phyloP scores from a whole-genome alignment of 2,797 vertebrate species.

The Ambastaia sidthimunki region DNA sequence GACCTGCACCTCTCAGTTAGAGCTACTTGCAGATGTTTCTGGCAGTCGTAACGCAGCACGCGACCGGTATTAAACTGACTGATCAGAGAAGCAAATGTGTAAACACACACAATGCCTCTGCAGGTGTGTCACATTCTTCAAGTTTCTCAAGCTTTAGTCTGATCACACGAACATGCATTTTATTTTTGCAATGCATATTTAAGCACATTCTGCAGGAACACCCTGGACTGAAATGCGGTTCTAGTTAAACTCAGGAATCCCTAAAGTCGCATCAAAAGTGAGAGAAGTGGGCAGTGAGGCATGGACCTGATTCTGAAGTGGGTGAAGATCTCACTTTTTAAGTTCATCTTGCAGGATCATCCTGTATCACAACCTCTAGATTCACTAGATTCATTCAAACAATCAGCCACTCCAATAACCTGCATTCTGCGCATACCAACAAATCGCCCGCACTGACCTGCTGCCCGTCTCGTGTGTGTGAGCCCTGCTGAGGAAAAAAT shows the following conservation, averaged over 20 bases:
- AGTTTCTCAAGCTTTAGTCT: constrained; percentile 54
- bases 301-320: neutral
- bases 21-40: neutral
- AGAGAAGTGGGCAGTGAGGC: neutral
- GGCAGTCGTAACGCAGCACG: neutral
- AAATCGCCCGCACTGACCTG: neutral
- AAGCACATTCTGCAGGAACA: constrained; percentile 54
- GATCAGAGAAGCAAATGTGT: constrained; percentile 42
- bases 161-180: constrained; percentile 27
- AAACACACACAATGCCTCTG: constrained; percentile 55
- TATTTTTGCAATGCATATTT: neutral
- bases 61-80: neutral
- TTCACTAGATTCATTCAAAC: neutral
- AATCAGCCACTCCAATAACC: neutral
- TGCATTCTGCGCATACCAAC: neutral
- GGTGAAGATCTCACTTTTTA: neutral
- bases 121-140: constrained; percentile 78
- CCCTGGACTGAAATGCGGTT: constrained; percentile 67
- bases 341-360: neutral
- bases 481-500: neutral
- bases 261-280: neutral
- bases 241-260: constrained; percentile 11
- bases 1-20: neutral
- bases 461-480: neutral
- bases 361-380: neutral